Evolutionary conservation across 2,888 invertebrate species (phyloP).

Genomic region (Bellardia pandia): DNA sequence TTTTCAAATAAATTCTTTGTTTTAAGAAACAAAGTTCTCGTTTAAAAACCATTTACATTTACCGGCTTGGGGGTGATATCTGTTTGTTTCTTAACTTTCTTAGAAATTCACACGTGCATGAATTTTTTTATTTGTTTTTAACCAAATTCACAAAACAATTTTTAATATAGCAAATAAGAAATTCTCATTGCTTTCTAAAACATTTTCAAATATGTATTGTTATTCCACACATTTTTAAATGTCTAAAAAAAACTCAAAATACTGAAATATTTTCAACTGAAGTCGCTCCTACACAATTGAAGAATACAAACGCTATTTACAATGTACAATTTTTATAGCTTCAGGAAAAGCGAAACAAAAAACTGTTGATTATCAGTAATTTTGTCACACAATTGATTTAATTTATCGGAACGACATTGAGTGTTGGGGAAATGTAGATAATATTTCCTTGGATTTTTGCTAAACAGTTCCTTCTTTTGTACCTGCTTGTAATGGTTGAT

Average conservation of each 20-base stretch:
- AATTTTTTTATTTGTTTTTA: not conserved
- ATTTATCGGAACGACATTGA: slow-evolving; percentile 21
- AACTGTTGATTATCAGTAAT: slow-evolving; percentile 20
- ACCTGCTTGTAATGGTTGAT: not conserved
- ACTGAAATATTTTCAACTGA: slow-evolving; percentile 29
- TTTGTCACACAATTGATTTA: slow-evolving; percentile 45
- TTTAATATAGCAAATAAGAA: not conserved
- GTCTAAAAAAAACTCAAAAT: not conserved
- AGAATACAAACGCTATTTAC: not conserved
- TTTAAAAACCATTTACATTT: too few species aligned
- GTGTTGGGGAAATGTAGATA: not conserved
- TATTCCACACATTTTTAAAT: slow-evolving; percentile 28
- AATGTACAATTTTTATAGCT: not conserved
- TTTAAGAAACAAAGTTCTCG: too few species aligned
- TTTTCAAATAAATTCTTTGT: too few species aligned
- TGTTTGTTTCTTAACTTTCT: slow-evolving; percentile 1
- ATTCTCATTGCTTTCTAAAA: not conserved
- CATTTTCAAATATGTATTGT: slow-evolving; percentile 22
- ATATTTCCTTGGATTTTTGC: not conserved
- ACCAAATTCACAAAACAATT: not conserved
- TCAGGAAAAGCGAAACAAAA: not conserved
- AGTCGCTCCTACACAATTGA: slow-evolving; percentile 4
- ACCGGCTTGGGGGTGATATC: not conserved
- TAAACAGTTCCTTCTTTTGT: not conserved
- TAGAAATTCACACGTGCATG: slow-evolving; percentile 24